These are phyloP conservation scores for Casuarius casuarius DNA, from an alignment of 2,113 vertebrate species.

Conservation along the genomic window DNA sequence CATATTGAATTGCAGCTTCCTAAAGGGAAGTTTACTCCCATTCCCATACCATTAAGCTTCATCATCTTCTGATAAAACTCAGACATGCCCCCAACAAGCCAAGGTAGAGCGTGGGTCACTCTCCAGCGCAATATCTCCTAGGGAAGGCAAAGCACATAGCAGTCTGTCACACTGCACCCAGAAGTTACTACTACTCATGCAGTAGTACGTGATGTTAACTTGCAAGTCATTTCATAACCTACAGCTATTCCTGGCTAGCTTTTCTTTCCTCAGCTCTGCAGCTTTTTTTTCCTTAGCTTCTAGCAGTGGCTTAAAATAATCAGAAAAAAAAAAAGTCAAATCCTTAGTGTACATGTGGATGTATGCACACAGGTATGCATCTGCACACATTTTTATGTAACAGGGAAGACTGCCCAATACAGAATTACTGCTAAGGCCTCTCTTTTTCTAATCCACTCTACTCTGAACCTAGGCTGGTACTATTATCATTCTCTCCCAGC, in stretches of 20 bases:
- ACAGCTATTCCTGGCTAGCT: background rate
- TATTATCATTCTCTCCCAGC: background rate
- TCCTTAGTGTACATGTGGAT: fast-evolving
- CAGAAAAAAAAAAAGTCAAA: background rate
- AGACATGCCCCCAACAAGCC: background rate
- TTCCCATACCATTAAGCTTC: background rate
- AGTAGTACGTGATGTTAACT: background rate
- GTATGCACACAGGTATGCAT: background rate
- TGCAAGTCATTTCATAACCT: background rate
- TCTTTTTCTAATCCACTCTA: background rate
- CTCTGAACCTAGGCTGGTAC: background rate
- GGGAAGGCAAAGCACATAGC: background rate
- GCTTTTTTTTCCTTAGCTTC: background rate
- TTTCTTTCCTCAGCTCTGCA: background rate
- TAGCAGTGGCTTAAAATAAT: background rate
- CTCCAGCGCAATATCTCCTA: fast-evolving
- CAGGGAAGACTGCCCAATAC: background rate
- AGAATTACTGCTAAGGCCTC: background rate
- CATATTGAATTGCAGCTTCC: background rate
- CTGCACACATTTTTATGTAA: background rate
- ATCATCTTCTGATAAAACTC: background rate
- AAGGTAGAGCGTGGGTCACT: background rate
- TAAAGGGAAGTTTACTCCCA: background rate
- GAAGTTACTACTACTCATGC: background rate
- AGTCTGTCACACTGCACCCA: fast-evolving